Evolutionary conservation across 2,797 vertebrate species (phyloP).

Genomic region (Lithobates sylvaticus): DNA sequence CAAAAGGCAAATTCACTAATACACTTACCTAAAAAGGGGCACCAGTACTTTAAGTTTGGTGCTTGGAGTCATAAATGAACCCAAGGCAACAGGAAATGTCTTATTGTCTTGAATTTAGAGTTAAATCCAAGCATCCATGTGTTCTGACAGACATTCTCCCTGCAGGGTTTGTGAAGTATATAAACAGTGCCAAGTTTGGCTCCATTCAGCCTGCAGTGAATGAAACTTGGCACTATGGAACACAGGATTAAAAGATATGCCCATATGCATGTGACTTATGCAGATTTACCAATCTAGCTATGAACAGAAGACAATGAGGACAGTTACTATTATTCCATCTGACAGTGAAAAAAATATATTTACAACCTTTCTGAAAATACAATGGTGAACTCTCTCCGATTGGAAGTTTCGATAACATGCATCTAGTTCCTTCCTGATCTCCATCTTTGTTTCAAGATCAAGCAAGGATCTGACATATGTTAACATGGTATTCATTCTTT

Average conservation of each 20-base stretch:
- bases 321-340: neutral
- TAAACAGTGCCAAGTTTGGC: constrained; percentile 1
- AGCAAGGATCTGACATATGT: neutral
- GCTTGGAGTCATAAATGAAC: fast-evolving
- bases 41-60: neutral
- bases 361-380: neutral
- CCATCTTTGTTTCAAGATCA: no score
- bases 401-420: neutral
- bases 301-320: neutral
- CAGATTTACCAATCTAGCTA: neutral
- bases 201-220: neutral
- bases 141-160: neutral
- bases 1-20: neutral
- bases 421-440: neutral
- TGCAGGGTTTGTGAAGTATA: constrained; percentile 1
- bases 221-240: constrained; percentile 1
- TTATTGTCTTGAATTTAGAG: neutral
- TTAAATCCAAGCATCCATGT: neutral
- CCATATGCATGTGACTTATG: neutral
- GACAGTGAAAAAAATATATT: neutral
- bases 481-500: neutral
- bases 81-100: neutral
- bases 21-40: neutral
- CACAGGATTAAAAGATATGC: fast-evolving
- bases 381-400: neutral